Evolutionary conservation across 1,140 invertebrate genomes (phyloP).

Genomic region (Dendrolimus kikuchii): DNA sequence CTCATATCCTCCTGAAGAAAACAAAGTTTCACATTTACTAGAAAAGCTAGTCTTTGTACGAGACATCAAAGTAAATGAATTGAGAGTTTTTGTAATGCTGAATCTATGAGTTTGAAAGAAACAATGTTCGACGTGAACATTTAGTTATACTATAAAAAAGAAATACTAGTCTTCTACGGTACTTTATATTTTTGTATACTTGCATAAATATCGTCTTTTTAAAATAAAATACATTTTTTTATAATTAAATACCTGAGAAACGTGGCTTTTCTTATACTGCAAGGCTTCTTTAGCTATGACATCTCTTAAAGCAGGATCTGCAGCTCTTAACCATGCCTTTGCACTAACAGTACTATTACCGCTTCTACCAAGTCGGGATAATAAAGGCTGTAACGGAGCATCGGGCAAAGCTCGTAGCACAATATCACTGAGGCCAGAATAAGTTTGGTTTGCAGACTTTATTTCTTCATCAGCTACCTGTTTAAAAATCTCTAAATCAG

Average conservation of each 20-base stretch:
- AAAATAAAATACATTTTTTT: too few species aligned
- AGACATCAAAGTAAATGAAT: too few species aligned
- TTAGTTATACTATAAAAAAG: too few species aligned
- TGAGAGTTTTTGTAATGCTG: too few species aligned
- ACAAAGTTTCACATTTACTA: too few species aligned
- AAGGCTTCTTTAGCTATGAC: slow-evolving; percentile 90
- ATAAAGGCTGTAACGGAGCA: slow-evolving; percentile 80
- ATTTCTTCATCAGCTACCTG: slow-evolving; percentile 80
- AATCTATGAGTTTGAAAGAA: neutral
- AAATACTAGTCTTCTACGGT: too few species aligned
- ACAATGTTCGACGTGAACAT: neutral
- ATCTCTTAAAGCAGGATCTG: slow-evolving; percentile 82
- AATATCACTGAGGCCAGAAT: slow-evolving; percentile 81
- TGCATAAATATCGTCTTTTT: too few species aligned
- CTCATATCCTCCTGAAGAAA: slow-evolving; percentile 76
- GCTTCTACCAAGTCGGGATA: slow-evolving; percentile 76
- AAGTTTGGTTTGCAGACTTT: slow-evolving; percentile 78
- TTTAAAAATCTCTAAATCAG: too few species aligned
- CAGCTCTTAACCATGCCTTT: slow-evolving; percentile 81
- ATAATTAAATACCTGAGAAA: slow-evolving; percentile 71
- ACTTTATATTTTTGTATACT: too few species aligned
- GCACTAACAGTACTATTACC: slow-evolving; percentile 69
- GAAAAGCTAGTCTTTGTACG: too few species aligned
- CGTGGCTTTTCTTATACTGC: slow-evolving; percentile 81
- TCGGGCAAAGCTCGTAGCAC: slow-evolving; percentile 85